Conservation (phyloP, 2,113 vertebrate species). For the Mesoclemmys tuberculata region DNA sequence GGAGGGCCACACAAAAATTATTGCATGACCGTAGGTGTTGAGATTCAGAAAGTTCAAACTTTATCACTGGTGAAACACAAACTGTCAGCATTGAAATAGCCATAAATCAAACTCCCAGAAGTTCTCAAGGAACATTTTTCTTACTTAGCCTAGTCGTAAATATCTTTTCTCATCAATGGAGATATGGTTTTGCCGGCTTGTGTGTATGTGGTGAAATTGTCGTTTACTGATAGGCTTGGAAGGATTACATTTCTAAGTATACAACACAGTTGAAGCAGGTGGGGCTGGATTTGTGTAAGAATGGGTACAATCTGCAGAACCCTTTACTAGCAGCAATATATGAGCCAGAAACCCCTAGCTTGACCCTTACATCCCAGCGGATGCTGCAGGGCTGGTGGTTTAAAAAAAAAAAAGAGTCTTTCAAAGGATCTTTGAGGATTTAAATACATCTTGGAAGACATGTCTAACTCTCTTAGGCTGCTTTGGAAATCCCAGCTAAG, state of each 20-base stretch:
- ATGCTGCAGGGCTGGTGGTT: neutral
- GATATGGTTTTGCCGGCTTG: neutral
- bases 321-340: fast-evolving
- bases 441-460: neutral
- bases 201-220: too few relatives aligned
- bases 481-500: too few relatives aligned
- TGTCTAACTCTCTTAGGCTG: neutral
- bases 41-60: too few relatives aligned
- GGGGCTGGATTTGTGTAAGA: neutral
- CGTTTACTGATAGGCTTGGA: too few relatives aligned
- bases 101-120: too few relatives aligned
- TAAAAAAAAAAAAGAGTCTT: neutral
- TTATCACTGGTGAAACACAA: neutral
- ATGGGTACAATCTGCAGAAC: neutral
- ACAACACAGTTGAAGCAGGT: neutral
- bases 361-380: neutral
- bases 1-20: too few relatives aligned
- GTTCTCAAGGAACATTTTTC: too few relatives aligned
- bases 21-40: neutral
- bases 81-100: neutral
- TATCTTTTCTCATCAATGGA: neutral
- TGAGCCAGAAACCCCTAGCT: neutral
- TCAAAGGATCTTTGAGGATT: neutral
- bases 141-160: neutral
- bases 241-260: too few relatives aligned